Percentiles rank a stretch among this genome's conserved stretches.
Conservation (phyloP, 1,140 invertebrate species). For the Papilio xuthus region DNA sequence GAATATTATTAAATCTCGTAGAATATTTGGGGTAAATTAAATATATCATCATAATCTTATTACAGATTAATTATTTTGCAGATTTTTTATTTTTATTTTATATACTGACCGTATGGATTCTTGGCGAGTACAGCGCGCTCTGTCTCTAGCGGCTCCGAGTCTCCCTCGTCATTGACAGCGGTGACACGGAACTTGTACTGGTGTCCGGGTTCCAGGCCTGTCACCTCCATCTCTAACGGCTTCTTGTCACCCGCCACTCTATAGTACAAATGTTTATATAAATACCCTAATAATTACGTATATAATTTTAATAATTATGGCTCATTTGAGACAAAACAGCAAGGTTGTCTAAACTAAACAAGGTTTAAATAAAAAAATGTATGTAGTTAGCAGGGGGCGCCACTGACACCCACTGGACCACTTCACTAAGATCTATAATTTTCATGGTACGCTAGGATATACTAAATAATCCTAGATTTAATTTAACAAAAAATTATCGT, state of each 20-base stretch:
- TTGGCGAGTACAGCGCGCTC: conserved; percentile 94
- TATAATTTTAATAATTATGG: too few species aligned
- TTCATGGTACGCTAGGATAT: background rate
- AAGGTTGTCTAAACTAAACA: too few species aligned
- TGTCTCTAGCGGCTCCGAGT: conserved; percentile 95
- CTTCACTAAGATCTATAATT: background rate
- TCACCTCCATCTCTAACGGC: conserved; percentile 92
- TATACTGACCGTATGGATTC: conserved; percentile 95
- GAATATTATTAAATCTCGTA: too few species aligned
- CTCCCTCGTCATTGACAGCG: conserved; percentile 97
- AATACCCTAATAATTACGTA: background rate
- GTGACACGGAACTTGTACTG: conserved; percentile 98
- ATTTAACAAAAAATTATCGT: background rate
- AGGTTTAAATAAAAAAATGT: too few species aligned
- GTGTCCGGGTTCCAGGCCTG: conserved; percentile 93
- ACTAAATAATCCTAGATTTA: background rate
- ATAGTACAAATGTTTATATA: conserved; percentile 31
- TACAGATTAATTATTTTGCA: too few species aligned
- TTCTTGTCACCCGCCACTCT: conserved; percentile 86
- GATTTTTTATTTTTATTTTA: conserved; percentile 32
- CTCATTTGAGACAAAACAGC: too few species aligned
- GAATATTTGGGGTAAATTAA: too few species aligned
- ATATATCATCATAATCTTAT: too few species aligned
- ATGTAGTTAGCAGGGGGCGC: too few species aligned
- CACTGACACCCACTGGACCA: too few species aligned